Evolutionary conservation across 2,797 vertebrate species (phyloP).

Genomic region (Buceros bicornis): DNA sequence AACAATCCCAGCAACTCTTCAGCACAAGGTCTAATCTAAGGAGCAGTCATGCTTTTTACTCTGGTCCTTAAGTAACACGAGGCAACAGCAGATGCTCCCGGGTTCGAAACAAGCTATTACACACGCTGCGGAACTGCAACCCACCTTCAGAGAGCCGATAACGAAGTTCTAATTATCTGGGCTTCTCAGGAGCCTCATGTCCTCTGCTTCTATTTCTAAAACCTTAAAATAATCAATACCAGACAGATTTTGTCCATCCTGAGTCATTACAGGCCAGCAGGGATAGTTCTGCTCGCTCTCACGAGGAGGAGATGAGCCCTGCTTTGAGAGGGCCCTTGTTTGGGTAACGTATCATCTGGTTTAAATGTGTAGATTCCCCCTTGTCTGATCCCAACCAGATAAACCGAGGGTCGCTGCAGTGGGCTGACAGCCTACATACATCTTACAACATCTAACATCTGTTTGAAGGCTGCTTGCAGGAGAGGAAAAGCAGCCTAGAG

Average conservation of each 20-base stretch:
- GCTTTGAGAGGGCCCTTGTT: neutral
- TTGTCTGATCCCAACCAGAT: neutral
- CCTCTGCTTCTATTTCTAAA: neutral
- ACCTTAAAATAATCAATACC: conserved; percentile 15
- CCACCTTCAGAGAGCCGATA: neutral
- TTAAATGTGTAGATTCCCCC: neutral
- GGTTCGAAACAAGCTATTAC: neutral
- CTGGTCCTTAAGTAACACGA: neutral
- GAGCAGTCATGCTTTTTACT: neutral
- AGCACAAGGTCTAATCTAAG: neutral
- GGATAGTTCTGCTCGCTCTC: neutral
- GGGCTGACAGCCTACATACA: neutral
- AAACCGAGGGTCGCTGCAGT: neutral
- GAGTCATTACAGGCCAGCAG: neutral
- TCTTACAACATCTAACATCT: neutral
- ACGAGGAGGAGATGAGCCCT: neutral
- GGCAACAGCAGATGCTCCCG: neutral
- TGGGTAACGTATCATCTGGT: neutral
- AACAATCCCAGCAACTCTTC: neutral
- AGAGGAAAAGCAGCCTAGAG: neutral
- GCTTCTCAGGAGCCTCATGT: neutral
- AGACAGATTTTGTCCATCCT: neutral
- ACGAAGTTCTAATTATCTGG: neutral
- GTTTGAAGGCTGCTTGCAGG: neutral
- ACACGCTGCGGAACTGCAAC: neutral